Evolutionary conservation across 2,797 vertebrate species (phyloP), one percentile per base, ranked within the genome.

Genomic region (Tarsius wallacei): DNA sequence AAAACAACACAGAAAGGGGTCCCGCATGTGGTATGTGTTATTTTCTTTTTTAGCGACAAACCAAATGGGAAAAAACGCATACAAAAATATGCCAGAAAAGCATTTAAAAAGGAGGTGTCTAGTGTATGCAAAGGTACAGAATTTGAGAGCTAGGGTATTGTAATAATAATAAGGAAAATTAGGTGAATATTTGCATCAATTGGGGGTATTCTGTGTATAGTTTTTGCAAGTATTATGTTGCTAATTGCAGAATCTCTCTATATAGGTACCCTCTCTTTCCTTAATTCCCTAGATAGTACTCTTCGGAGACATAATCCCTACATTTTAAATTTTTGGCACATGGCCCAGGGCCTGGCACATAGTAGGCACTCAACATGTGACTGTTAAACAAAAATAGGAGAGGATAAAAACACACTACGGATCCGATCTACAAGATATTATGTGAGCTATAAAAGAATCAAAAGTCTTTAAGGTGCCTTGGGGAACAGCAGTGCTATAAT

Each of bases 401-500:
- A 82, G 8, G 88, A 77, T 61, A 81, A 94, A 74, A 7, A n/a
- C n/a, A 95, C 0, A 49, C 2, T 73, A 80, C 24, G 76, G 31
- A 83, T 73, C 2, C 31, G 83, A 86, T 92, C 83, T 70, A 61
- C 12, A 70, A 82, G 64, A 77, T 28, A 71, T 21, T 82, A 68
- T 61, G 7, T 84, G 61, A 76, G 71, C 42, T 91, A 49, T 63
- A 81, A 94, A 87, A 24, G 10, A 93, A 83, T 89, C 71, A 71
- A 91, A 95, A 93, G 33, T 66, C 66, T 91, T 96, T 91, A 82
- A 84, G 59, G 61, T 53, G 59, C 71, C 91, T 85, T 84, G 31
- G 59, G n/a, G 4, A 28, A 80, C 74, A 77, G 11, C 7, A 68
- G 63, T 76, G 31, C 26, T 53, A 7, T 78, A 66, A 73, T 92